Percentiles rank a stretch among this genome's conserved stretches.
phyloP scores from a whole-genome alignment of 2,797 vertebrate species.

The Eupleurogrammus muticus region DNA sequence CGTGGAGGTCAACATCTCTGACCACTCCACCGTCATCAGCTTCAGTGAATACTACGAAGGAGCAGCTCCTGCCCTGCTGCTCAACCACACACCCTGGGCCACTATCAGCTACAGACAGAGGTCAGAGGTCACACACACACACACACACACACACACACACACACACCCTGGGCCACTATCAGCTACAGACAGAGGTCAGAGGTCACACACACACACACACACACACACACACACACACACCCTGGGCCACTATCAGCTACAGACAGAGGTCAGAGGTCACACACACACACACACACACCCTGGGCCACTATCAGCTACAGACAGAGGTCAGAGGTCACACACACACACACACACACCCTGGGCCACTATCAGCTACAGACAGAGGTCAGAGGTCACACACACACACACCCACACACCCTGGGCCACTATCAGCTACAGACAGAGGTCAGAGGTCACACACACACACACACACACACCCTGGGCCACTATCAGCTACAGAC shows the following conservation, averaged over 20 bases:
- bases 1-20: conserved; percentile 89
- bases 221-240: background rate
- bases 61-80: conserved; percentile 91
- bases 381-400: background rate
- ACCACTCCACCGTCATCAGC: conserved; percentile 90
- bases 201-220: background rate
- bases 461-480: conserved; percentile 1
- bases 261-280: no score
- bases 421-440: conserved; percentile 84
- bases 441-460: conserved; percentile 85
- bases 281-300: conserved; percentile 81
- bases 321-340: conserved; percentile 87
- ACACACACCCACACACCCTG: conserved; percentile 88
- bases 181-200: no score
- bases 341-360: background rate
- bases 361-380: no score
- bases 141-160: background rate
- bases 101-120: conserved; percentile 89
- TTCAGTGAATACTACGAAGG: conserved; percentile 94
- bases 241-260: no score
- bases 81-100: conserved; percentile 91
- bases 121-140: conserved; percentile 72
- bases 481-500: no score
- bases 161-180: background rate
- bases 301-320: conserved; percentile 84